Conservation (phyloP, 2,797 vertebrate genomes). For the Heteromormyrus szaboi region DNA sequence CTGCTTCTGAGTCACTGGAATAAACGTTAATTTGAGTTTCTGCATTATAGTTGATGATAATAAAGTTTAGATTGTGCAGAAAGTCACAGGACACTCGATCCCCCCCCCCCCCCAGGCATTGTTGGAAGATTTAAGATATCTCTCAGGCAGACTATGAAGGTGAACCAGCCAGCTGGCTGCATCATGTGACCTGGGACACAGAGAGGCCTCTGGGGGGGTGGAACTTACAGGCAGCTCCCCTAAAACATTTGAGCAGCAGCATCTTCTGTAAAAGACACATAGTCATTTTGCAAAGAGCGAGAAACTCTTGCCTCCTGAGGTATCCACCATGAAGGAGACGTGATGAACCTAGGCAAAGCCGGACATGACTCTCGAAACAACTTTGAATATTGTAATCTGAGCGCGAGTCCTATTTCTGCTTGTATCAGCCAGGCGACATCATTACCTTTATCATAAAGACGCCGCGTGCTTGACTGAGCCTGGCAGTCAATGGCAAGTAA, state of each 20-base stretch:
- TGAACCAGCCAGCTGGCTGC: not conserved
- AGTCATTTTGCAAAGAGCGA: not conserved
- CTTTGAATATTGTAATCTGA: not conserved
- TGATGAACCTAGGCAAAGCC: not conserved
- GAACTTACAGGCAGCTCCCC: not conserved
- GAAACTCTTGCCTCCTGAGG: not conserved
- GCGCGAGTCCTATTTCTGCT: not conserved
- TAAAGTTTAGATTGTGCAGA: not conserved
- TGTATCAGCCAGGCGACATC: not conserved
- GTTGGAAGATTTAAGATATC: not conserved
- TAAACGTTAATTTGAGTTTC: not conserved
- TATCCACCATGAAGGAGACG: not conserved
- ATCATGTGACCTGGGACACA: not conserved
- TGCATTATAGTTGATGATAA: not conserved
- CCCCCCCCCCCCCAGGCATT: not conserved
- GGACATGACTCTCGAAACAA: not conserved
- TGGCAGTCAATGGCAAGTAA: not conserved
- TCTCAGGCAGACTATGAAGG: slow-evolving; percentile 6
- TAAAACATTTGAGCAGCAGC: not conserved
- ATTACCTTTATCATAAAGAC: not conserved
- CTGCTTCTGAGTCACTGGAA: not conserved
- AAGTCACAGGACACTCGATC: not conserved
- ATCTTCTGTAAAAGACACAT: not conserved
- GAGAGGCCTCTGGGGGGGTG: not conserved
- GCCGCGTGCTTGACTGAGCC: not conserved